Conservation (phyloP, 2,888 invertebrate genomes). For the Rhagonycha lutea region DNA sequence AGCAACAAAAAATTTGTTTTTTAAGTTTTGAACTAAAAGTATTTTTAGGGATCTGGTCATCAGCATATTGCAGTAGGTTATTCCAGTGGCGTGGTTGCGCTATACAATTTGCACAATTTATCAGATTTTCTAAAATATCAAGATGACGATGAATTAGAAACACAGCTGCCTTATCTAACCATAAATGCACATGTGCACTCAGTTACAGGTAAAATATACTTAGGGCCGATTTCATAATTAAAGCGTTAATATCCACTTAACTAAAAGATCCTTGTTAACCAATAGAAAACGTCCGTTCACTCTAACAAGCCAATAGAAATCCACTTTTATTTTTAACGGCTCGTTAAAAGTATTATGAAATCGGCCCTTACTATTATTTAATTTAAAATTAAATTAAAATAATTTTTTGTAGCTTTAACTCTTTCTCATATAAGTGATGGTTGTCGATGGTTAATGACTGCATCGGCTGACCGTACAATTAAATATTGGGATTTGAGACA, state of each 20-base stretch:
- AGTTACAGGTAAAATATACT: conserved; percentile 59
- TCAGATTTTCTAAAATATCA: conserved; percentile 57
- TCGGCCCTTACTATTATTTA: too few relatives aligned
- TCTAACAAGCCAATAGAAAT: too few relatives aligned
- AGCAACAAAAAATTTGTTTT: not conserved
- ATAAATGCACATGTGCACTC: conserved; percentile 63
- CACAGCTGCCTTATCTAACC: conserved; percentile 62
- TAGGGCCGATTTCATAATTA: too few relatives aligned
- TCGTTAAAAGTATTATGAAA: too few relatives aligned
- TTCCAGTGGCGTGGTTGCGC: conserved; percentile 66
- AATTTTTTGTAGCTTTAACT: conserved; percentile 48
- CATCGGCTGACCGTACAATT: conserved; percentile 67
- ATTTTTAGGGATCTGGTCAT: conserved; percentile 59
- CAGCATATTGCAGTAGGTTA: conserved; percentile 68
- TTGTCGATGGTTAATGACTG: conserved; percentile 68
- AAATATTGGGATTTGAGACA: conserved; percentile 73
- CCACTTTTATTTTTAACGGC: too few relatives aligned
- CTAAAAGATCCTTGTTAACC: too few relatives aligned
- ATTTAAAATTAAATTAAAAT: not conserved
- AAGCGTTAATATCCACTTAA: too few relatives aligned
- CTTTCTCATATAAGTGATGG: conserved; percentile 58
- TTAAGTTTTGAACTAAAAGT: not conserved
- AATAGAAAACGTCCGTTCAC: too few relatives aligned
- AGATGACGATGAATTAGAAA: conserved; percentile 51
- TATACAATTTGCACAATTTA: conserved; percentile 63